A percentile compares a stretch with the other conserved stretches of the same genome.
Conservation (phyloP, 2,888 invertebrate genomes). For the Dasysyrphus tricinctus region DNA sequence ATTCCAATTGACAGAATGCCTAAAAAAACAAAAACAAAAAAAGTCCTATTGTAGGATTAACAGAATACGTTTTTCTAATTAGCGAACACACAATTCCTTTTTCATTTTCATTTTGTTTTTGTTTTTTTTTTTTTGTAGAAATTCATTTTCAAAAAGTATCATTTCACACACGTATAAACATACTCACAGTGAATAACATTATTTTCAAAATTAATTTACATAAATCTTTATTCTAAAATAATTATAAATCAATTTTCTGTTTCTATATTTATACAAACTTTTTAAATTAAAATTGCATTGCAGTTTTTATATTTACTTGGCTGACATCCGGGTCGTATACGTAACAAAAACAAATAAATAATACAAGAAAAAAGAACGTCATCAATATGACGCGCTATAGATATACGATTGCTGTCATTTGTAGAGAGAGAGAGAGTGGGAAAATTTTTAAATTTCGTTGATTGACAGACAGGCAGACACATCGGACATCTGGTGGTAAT, state of each 20-base stretch:
- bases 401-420: slow-evolving; percentile 12
- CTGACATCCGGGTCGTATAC: slow-evolving; percentile 47
- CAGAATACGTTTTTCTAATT: slow-evolving; percentile 18
- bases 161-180: neutral
- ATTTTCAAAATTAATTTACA: slow-evolving; percentile 3
- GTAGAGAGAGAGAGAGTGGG: no score
- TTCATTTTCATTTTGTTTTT: neutral
- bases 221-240: slow-evolving; percentile 22
- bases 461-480: slow-evolving; percentile 45
- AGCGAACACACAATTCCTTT: slow-evolving; percentile 13
- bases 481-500: slow-evolving; percentile 53
- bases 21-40: neutral
- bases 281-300: slow-evolving; percentile 22
- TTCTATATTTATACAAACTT: neutral
- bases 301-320: slow-evolving; percentile 16
- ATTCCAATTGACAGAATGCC: slow-evolving; percentile 12
- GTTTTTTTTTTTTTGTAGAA: neutral
- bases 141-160: neutral
- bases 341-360: slow-evolving; percentile 31
- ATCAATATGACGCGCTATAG: slow-evolving; percentile 32
- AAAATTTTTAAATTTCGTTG: slow-evolving; percentile 14
- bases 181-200: slow-evolving; percentile 2
- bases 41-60: slow-evolving; percentile 20
- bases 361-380: slow-evolving; percentile 32
- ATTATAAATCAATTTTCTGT: slow-evolving; percentile 29